phyloP scores from a whole-genome alignment of 37 sponge, comb jelly and placozoan genomes.

The Beroe ovata region DNA sequence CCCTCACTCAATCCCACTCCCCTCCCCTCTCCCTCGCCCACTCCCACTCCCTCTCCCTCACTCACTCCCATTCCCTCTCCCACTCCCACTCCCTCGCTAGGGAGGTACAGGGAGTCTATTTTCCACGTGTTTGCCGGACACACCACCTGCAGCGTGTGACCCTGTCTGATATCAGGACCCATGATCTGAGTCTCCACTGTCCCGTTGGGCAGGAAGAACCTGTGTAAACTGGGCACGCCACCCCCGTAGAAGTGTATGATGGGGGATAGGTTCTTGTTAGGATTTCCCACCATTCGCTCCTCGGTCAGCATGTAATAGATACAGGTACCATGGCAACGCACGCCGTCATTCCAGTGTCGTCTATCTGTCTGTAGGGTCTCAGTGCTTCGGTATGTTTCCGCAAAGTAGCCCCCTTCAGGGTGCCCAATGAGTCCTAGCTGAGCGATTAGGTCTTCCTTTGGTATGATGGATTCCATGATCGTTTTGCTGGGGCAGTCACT shows the following conservation, averaged over 20 bases:
- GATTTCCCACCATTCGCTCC: background rate
- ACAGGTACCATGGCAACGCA: background rate
- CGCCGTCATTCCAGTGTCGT: background rate
- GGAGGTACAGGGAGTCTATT: background rate
- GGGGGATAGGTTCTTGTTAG: background rate
- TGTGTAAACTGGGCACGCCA: background rate
- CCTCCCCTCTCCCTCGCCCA: background rate
- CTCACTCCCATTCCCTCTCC: background rate
- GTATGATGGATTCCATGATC: too few species aligned
- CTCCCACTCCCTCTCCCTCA: background rate
- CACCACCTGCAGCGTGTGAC: background rate
- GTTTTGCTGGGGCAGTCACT: too few species aligned
- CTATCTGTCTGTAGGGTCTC: background rate
- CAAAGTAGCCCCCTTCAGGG: background rate
- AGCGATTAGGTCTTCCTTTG: background rate
- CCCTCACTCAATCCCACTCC: background rate
- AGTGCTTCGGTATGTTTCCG: background rate
- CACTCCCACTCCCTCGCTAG: background rate
- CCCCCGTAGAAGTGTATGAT: background rate
- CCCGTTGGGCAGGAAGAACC: background rate
- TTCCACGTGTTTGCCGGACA: background rate
- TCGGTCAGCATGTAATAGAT: background rate
- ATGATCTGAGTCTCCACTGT: background rate
- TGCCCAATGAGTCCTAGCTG: background rate
- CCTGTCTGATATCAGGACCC: background rate